These are phyloP conservation scores for Tyrannus savana DNA, from an alignment of 2,113 vertebrate species.

Conservation along the genomic window DNA sequence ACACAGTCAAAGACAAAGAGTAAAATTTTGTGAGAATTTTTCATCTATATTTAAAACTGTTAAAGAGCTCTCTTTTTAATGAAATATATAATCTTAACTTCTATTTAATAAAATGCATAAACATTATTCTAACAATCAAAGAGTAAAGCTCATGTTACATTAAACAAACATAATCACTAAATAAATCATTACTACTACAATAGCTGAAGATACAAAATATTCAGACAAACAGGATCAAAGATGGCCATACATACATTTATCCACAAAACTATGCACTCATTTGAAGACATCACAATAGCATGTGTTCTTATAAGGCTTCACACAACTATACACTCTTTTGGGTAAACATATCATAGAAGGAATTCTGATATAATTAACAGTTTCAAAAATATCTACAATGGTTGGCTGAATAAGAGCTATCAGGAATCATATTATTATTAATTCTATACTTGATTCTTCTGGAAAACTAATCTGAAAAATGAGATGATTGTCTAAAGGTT, in stretches of 20 bases:
- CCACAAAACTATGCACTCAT: neutral
- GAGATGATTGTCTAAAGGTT: neutral
- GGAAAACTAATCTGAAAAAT: neutral
- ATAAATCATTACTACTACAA: conserved; percentile 15
- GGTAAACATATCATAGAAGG: neutral
- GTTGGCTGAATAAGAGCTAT: neutral
- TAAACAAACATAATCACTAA: conserved; percentile 16
- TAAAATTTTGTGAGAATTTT: conserved; percentile 19
- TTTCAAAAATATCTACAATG: neutral
- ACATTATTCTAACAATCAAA: conserved; percentile 25
- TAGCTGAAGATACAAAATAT: conserved; percentile 32
- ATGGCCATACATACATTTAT: neutral
- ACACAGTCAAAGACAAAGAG: conserved; percentile 44
- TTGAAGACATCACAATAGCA: conserved; percentile 14
- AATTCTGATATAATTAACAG: neutral
- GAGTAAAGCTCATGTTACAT: neutral
- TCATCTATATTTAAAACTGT: conserved; percentile 27
- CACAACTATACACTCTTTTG: neutral
- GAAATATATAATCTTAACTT: neutral
- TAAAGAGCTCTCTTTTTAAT: neutral
- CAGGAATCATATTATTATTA: neutral
- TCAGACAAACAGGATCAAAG: conserved; percentile 25
- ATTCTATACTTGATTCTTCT: neutral
- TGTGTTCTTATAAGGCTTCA: neutral
- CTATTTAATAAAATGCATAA: conserved; percentile 11